Evolutionary conservation across 2,797 vertebrate genomes (phyloP).

Genomic region (Acrossocheilus fasciatus): DNA sequence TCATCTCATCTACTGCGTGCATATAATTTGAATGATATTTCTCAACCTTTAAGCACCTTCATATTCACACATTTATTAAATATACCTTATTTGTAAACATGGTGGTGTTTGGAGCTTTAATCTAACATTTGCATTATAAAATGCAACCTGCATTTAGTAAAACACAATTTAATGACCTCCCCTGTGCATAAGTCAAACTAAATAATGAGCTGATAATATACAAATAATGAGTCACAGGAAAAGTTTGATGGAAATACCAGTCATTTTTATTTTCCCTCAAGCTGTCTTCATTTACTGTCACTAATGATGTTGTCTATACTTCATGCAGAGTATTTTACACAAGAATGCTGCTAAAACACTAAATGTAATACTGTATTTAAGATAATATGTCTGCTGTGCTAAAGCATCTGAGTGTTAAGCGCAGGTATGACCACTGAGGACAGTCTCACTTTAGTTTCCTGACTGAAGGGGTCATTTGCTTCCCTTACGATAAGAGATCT

Average conservation of each 20-base stretch:
- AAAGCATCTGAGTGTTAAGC: conserved; percentile 36
- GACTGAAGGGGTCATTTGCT: conserved; percentile 72
- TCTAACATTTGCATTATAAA: background rate
- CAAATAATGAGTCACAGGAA: conserved; percentile 21
- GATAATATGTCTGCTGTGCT: background rate
- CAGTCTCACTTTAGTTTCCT: conserved; percentile 67
- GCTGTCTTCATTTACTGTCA: conserved; percentile 26
- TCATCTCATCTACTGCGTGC: background rate
- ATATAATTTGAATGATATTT: background rate
- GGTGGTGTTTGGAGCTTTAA: background rate
- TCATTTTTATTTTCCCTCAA: conserved; percentile 21
- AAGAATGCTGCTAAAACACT: background rate
- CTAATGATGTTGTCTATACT: conserved; percentile 22
- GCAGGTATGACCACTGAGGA: conserved; percentile 65
- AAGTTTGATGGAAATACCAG: background rate
- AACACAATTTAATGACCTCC: conserved; percentile 12
- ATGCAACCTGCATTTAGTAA: background rate
- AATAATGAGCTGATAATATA: background rate
- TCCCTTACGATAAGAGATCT: conserved; percentile 70
- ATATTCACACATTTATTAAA: conserved; percentile 2
- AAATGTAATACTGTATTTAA: background rate
- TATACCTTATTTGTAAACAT: background rate
- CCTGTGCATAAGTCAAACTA: background rate
- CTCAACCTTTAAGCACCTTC: background rate
- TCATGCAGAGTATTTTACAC: conserved; percentile 3